Evolutionary conservation across 1,140 invertebrate species (phyloP).

Genomic region (Bombus sibiricus): DNA sequence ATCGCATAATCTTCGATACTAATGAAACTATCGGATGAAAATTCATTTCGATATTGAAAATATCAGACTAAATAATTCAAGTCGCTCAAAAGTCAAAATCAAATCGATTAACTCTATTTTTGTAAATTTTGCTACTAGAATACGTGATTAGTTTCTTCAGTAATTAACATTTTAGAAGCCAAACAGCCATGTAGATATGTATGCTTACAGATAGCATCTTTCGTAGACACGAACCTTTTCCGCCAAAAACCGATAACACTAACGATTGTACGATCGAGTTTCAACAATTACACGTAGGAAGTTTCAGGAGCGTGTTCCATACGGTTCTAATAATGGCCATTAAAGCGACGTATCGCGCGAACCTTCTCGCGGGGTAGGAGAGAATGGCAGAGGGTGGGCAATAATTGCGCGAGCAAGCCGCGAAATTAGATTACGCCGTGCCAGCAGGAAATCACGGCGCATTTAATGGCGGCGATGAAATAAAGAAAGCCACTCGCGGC

Average conservation of each 20-base stretch:
- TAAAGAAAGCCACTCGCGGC: constrained; percentile 57
- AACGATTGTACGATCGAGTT: background rate
- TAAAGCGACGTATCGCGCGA: constrained; percentile 35
- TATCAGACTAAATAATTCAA: too few species aligned
- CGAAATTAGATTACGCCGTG: constrained; percentile 59
- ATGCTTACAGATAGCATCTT: too few species aligned
- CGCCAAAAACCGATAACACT: background rate
- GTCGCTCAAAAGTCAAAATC: too few species aligned
- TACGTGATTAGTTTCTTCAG: too few species aligned
- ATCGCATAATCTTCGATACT: too few species aligned
- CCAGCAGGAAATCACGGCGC: constrained; percentile 55
- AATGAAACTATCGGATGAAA: background rate
- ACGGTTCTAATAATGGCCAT: constrained; percentile 35
- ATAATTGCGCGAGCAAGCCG: constrained; percentile 54
- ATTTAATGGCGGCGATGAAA: constrained; percentile 60
- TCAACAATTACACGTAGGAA: constrained; percentile 19
- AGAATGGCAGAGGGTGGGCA: background rate
- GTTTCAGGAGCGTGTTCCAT: constrained; percentile 7
- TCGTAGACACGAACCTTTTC: too few species aligned
- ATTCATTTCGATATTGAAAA: too few species aligned
- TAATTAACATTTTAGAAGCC: too few species aligned
- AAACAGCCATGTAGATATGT: too few species aligned
- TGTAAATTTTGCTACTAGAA: too few species aligned
- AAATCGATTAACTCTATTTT: too few species aligned
- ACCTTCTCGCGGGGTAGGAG: constrained; percentile 17